Percentiles rank a stretch among this genome's conserved stretches.
Conservation (phyloP, 2,888 invertebrate species). For the Eumacrocentrus americanus region DNA sequence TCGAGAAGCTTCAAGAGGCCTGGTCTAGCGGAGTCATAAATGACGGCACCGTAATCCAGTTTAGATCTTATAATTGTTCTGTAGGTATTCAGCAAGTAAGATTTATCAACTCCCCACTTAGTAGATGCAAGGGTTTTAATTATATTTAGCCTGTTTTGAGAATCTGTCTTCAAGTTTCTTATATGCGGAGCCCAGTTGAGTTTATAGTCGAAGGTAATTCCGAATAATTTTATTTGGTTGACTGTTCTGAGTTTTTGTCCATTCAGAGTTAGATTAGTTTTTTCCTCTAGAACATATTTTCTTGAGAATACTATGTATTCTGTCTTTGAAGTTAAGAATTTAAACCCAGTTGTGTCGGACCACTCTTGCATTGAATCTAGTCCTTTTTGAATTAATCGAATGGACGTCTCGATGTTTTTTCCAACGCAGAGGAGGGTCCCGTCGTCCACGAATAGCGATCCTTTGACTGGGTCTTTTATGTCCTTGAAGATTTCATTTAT, state of each 20-base stretch:
- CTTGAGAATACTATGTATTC: conserved; percentile 12
- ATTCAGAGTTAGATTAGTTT: neutral
- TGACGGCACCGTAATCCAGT: conserved; percentile 30
- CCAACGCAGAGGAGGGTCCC: conserved; percentile 18
- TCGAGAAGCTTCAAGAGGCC: neutral
- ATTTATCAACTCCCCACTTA: conserved; percentile 25
- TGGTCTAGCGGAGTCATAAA: conserved; percentile 18
- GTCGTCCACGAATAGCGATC: conserved; percentile 16
- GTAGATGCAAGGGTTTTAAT: conserved; percentile 16
- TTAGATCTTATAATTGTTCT: conserved; percentile 29
- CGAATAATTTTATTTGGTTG: conserved; percentile 14
- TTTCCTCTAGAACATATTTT: neutral
- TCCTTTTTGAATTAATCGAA: conserved; percentile 7
- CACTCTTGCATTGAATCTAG: conserved; percentile 5
- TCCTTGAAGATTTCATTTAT: conserved; percentile 16
- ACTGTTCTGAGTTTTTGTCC: neutral
- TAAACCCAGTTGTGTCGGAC: conserved; percentile 14
- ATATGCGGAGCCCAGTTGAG: conserved; percentile 28
- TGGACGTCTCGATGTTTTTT: conserved; percentile 3
- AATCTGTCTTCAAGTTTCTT: conserved; percentile 15
- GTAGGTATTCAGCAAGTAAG: conserved; percentile 22
- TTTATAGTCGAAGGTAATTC: conserved; percentile 25
- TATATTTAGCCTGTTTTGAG: conserved; percentile 9
- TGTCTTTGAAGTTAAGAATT: conserved; percentile 20
- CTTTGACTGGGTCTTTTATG: neutral